Conservation (phyloP, 2,113 vertebrate genomes). For the Callipepla squamata region DNA sequence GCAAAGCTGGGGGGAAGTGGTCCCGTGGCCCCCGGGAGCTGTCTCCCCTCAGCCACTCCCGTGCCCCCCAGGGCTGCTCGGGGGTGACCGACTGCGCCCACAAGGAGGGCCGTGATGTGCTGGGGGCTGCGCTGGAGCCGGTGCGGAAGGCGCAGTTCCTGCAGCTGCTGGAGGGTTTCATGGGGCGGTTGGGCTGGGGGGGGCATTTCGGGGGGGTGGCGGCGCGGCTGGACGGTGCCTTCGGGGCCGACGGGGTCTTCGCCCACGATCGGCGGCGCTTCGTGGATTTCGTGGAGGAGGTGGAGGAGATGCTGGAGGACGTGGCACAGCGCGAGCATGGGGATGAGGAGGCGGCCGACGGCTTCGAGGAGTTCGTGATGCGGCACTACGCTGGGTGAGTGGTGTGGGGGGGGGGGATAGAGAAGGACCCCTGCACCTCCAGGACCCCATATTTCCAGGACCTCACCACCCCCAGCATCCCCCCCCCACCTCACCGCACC, state of each 20-base stretch:
- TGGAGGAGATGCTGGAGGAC: conserved; percentile 91
- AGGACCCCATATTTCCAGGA: too few relatives aligned
- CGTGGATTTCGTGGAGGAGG: conserved; percentile 84
- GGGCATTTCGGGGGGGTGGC: conserved; percentile 58
- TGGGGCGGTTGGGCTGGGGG: conserved; percentile 74
- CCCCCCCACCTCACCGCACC: neutral
- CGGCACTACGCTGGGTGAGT: neutral
- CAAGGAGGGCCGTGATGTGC: conserved; percentile 77
- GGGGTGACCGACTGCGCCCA: conserved; percentile 81
- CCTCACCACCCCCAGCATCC: too few relatives aligned
- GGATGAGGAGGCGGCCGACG: conserved; percentile 82
- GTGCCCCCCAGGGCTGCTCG: conserved; percentile 72
- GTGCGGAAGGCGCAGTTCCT: conserved; percentile 81
- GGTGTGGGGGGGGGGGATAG: too few relatives aligned
- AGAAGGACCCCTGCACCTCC: rapidly evolving
- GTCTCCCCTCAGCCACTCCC: conserved; percentile 67
- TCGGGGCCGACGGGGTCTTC: conserved; percentile 80
- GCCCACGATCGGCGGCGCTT: conserved; percentile 86
- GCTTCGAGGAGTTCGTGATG: conserved; percentile 83
- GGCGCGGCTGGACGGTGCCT: conserved; percentile 71
- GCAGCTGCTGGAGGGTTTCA: conserved; percentile 78
- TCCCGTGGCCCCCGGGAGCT: conserved; percentile 57
- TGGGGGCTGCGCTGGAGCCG: conserved; percentile 65
- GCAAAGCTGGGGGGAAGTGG: neutral
- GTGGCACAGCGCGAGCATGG: conserved; percentile 75